Percentiles rank a stretch among this genome's conserved stretches.
Conservation (phyloP, 2,888 invertebrate species). For the Trichacis sp. region DNA sequence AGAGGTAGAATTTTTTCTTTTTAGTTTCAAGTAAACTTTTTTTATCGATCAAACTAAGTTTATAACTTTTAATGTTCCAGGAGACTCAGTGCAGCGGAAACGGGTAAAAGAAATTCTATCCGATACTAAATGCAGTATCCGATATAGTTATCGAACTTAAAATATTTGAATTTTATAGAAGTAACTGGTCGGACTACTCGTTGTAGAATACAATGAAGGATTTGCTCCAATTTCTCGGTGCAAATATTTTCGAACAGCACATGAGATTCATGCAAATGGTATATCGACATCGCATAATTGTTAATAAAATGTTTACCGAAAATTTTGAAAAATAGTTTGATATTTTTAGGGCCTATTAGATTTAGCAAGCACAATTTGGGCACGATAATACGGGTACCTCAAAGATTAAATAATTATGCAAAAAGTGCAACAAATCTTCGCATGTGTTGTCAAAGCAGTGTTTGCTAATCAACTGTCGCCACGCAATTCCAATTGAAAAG, state of each 20-base stretch:
- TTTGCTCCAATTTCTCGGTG: conserved; percentile 68
- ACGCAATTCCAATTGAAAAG: conserved; percentile 69
- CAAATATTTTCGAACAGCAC: conserved; percentile 66
- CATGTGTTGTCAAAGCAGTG: too few species aligned
- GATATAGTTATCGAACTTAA: conserved; percentile 63
- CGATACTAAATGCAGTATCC: conserved; percentile 43
- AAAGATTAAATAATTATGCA: conserved; percentile 48
- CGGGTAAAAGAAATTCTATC: conserved; percentile 7
- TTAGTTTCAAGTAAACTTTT: neutral
- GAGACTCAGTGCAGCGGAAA: conserved; percentile 16
- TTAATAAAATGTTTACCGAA: too few species aligned
- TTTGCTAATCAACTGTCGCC: too few species aligned
- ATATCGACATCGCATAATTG: too few species aligned
- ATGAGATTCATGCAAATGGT: conserved; percentile 65
- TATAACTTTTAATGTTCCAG: conserved; percentile 25
- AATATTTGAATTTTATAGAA: conserved; percentile 65
- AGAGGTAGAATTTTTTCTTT: conserved; percentile 35
- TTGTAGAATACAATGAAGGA: conserved; percentile 53
- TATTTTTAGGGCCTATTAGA: conserved; percentile 55
- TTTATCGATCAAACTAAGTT: neutral
- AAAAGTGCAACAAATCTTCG: conserved; percentile 49
- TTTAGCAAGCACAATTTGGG: conserved; percentile 63
- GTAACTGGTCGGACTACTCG: neutral
- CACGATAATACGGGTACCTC: conserved; percentile 58
- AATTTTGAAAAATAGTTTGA: conserved; percentile 10